A percentile compares a stretch with the other conserved stretches of the same genome.
Conservation (phyloP, 1,140 invertebrate species). For the Penaeus chinensis region DNA sequence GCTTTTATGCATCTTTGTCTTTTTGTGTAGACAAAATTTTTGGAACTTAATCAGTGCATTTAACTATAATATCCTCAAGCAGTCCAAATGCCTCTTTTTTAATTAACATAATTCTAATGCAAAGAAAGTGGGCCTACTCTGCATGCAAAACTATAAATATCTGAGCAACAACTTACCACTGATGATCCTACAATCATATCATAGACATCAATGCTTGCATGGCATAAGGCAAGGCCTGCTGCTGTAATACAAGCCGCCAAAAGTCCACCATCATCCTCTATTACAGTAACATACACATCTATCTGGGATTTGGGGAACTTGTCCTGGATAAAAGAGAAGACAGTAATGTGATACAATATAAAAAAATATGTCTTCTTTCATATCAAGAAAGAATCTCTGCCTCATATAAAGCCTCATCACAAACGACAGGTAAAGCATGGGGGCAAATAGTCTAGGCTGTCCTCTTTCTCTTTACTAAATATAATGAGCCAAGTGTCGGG, state of each 20-base stretch:
- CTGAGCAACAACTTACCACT: slow-evolving; percentile 33
- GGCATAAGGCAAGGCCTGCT: slow-evolving; percentile 57
- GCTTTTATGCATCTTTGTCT: no score
- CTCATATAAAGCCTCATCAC: background rate
- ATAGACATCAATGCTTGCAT: slow-evolving; percentile 62
- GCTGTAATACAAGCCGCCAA: slow-evolving; percentile 59
- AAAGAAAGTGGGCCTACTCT: background rate
- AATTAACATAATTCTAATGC: no score
- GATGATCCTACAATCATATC: slow-evolving; percentile 58
- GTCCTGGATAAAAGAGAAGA: slow-evolving; percentile 47
- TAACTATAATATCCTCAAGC: no score
- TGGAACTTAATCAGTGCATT: no score
- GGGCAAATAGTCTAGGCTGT: no score
- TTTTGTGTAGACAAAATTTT: no score
- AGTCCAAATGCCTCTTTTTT: no score
- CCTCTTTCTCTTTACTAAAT: no score
- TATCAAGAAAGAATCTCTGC: background rate
- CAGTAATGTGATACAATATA: background rate
- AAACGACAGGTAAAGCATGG: no score
- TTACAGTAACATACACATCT: slow-evolving; percentile 60
- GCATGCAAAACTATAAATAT: background rate
- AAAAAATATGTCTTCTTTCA: background rate
- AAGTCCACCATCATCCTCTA: slow-evolving; percentile 58
- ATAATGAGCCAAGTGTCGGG: no score
- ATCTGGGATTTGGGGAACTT: slow-evolving; percentile 63